Evolutionary conservation across 2,797 vertebrate genomes (phyloP), one percentile per base, ranked within the genome.

Genomic region (Eulemur coronatus): DNA sequence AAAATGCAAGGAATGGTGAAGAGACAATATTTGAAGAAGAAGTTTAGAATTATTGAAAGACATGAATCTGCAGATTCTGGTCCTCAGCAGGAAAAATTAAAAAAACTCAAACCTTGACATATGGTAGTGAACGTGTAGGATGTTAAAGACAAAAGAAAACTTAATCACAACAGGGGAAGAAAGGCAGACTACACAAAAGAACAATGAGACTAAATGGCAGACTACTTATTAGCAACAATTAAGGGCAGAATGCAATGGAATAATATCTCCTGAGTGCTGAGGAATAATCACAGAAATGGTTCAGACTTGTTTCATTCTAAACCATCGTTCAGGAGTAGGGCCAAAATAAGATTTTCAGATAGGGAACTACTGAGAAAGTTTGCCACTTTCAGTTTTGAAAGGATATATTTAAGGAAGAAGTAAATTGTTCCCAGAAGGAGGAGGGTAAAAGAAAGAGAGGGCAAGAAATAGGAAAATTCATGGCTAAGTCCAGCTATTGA

Each of bases 1-100:
- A 76, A 84, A 55, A 43, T 33, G 28, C n/a, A 46, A 72, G 52
- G 26, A 35, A 35, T 35, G 12, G 24, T 46, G 61, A 76, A 35
- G 20, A 43, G 20, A 48, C 28, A n/a, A 55, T 18, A 26, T 87
- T 20, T 61, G 65, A 80, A 38, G 65, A 80, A 38, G 41, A 52
- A n/a, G 20, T 93, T 80, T 70, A n/a, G 57, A 65, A 65, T 75
- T 94, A 50, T 57, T 38, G 67, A n/a, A 61, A 88, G 46, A 28
- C 28, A 80, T 15, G 22, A 30, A 79, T 88, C 43, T 88, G 15
- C 55, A 81, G 75, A 88, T 88, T 81, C 22, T 22, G 11, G 43
- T 81, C 55, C 76, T 41, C 11, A 81, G 43, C 55, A 55, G 35
- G 57, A 43, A 72, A 79, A 43, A 43, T 61, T 70, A 61, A 59